phyloP scores from a whole-genome alignment of 2,797 vertebrate genomes.

The Poeciliopsis infans region DNA sequence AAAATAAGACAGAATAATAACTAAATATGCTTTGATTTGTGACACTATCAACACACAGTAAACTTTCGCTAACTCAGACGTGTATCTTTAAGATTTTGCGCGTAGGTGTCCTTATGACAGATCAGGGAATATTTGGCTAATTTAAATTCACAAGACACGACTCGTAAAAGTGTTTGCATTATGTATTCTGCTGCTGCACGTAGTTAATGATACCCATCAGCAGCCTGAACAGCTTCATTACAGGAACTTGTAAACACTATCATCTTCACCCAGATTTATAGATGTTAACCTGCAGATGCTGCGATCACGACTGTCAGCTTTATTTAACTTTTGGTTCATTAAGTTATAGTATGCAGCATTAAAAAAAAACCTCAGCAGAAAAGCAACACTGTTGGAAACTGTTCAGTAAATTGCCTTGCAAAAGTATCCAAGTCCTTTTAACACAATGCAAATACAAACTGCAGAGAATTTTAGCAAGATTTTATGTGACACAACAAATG shows the following conservation, averaged over 20 bases:
- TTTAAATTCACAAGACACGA: constrained; percentile 43
- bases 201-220: constrained; percentile 45
- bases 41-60: constrained; percentile 25
- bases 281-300: constrained; percentile 11
- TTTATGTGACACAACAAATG: not conserved
- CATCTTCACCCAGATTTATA: constrained; percentile 7
- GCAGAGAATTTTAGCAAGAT: not conserved
- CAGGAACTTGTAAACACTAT: constrained; percentile 15
- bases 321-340: constrained; percentile 20
- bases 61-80: constrained; percentile 26
- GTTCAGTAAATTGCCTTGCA: not conserved
- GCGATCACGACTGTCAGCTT: constrained; percentile 15
- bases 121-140: constrained; percentile 19
- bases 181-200: constrained; percentile 36
- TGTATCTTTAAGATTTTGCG: constrained; percentile 6
- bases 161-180: constrained; percentile 36
- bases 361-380: not conserved
- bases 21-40: constrained; percentile 42
- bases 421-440: not conserved
- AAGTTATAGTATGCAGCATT: not conserved
- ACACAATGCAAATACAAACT: not conserved
- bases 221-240: constrained; percentile 17
- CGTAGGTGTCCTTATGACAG: constrained; percentile 6
- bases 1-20: constrained; percentile 49
- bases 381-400: not conserved